A percentile compares a stretch with the other conserved stretches of the same genome.
These are phyloP conservation scores for Agriotes lineatus DNA, from an alignment of 2,888 invertebrate species.

Conservation along the genomic window DNA sequence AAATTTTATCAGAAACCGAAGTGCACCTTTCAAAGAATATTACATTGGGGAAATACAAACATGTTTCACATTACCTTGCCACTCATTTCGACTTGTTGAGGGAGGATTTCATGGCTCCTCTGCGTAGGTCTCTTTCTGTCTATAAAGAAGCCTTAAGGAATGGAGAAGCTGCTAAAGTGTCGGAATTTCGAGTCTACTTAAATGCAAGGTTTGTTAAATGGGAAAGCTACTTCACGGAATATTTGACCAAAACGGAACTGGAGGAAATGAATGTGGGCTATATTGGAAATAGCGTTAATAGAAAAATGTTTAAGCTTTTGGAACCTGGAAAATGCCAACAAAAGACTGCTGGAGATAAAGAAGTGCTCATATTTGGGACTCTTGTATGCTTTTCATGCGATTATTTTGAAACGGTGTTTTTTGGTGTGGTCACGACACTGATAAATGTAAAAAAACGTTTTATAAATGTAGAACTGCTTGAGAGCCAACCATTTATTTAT, in stretches of 20 bases:
- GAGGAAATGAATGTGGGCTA: no score
- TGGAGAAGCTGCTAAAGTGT: neutral
- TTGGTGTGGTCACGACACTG: neutral
- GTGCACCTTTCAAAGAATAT: constrained; percentile 72
- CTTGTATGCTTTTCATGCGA: constrained; percentile 46
- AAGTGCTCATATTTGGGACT: constrained; percentile 20
- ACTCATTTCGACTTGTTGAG: constrained; percentile 82
- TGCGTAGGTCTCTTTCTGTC: constrained; percentile 75
- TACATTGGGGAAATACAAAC: constrained; percentile 72
- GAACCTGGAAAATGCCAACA: neutral
- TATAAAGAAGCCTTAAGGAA: neutral
- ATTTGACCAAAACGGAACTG: no score
- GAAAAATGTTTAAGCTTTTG: no score
- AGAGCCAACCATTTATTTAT: neutral
- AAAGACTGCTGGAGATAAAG: neutral
- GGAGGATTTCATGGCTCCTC: constrained; percentile 83
- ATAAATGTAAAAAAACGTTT: neutral
- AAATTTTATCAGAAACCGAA: constrained; percentile 56
- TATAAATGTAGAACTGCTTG: neutral
- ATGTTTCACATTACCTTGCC: constrained; percentile 80
- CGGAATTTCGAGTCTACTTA: neutral
- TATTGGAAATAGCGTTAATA: no score
- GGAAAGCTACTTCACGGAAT: neutral
- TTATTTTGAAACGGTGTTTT: neutral
- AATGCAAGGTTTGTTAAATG: neutral